Percentiles rank a stretch among this genome's conserved stretches.
Conservation (phyloP, 2,797 vertebrate genomes). For the Lepilemur ruficaudatus region DNA sequence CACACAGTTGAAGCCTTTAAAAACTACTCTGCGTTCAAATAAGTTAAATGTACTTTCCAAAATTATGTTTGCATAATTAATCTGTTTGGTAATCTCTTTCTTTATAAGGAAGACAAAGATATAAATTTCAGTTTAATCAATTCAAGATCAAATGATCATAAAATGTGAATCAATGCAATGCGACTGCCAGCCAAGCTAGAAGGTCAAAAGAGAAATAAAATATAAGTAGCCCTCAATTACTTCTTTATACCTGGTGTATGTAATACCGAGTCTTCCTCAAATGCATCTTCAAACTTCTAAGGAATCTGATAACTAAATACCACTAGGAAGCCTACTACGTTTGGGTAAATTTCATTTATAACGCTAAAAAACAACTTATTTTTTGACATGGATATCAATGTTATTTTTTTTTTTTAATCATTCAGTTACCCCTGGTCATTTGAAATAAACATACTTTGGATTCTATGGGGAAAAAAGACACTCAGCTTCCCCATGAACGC, state of each 20-base stretch:
- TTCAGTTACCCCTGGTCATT: background rate
- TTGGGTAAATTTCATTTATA: background rate
- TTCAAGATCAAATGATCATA: constrained; percentile 19
- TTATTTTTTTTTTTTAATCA: background rate
- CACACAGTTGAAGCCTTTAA: background rate
- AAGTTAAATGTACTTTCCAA: background rate
- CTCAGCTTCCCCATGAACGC: background rate
- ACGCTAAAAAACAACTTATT: background rate
- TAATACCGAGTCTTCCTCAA: background rate
- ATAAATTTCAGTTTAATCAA: background rate
- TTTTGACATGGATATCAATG: constrained; percentile 12
- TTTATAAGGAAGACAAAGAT: background rate
- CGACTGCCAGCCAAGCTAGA: background rate
- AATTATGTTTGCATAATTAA: background rate
- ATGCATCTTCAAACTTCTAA: background rate
- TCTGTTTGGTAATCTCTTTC: background rate
- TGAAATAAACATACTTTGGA: background rate
- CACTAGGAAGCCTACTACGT: background rate
- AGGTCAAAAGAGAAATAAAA: background rate
- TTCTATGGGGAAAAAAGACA: background rate
- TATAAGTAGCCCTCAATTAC: background rate
- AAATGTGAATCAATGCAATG: background rate
- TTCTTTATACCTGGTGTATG: background rate
- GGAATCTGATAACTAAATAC: background rate
- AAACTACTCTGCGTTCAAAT: background rate